Percentiles rank a stretch among this genome's conserved stretches.
Conservation (phyloP, 2,888 invertebrate species). For the Plusia festucae region DNA sequence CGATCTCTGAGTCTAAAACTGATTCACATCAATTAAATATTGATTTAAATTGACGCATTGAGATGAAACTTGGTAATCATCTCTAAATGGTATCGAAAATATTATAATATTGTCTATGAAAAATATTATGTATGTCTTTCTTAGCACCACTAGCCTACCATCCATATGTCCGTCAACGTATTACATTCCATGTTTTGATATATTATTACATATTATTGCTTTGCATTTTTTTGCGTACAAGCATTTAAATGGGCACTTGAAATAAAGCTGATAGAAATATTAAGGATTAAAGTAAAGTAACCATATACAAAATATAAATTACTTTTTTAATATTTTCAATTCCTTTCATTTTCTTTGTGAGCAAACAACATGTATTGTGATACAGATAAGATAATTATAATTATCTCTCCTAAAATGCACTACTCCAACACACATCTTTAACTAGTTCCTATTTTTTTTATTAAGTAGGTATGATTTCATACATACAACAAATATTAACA, state of each 20-base stretch:
- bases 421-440: conserved; percentile 45
- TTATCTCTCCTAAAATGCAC: conserved; percentile 37
- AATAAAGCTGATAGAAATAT: conserved; percentile 30
- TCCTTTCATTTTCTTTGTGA: conserved; percentile 60
- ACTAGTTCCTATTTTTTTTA: conserved; percentile 40
- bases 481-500: conserved; percentile 36
- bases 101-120: conserved; percentile 83
- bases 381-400: conserved; percentile 12
- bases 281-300: conserved; percentile 36
- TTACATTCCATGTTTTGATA: conserved; percentile 49
- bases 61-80: conserved; percentile 69
- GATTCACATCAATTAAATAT: conserved; percentile 66
- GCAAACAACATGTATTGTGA: conserved; percentile 48
- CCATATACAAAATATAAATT: conserved; percentile 30
- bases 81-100: conserved; percentile 82
- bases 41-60: conserved; percentile 79
- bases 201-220: conserved; percentile 47
- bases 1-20: conserved; percentile 23
- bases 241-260: conserved; percentile 38
- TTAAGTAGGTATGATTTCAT: conserved; percentile 37
- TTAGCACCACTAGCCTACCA: conserved; percentile 84
- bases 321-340: conserved; percentile 50
- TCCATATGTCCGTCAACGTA: conserved; percentile 40
- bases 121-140: conserved; percentile 80
- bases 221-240: conserved; percentile 35